These are phyloP conservation scores for Melipona beecheii DNA, from an alignment of 2,888 invertebrate species.

Conservation along the genomic window DNA sequence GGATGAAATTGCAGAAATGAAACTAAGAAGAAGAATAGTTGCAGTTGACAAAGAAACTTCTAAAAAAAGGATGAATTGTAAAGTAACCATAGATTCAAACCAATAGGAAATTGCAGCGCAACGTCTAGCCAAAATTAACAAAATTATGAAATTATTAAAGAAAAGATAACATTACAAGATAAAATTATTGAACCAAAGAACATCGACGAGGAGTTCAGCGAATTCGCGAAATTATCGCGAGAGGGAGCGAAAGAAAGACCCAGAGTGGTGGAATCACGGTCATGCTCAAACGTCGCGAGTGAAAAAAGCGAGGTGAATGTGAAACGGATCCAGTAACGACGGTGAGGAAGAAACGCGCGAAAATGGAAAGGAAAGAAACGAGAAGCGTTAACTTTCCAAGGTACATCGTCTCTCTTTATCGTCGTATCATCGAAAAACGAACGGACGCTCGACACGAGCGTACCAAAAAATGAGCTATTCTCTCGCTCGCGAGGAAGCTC, in stretches of 20 bases:
- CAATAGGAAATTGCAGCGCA: too few relatives aligned
- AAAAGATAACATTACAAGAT: too few relatives aligned
- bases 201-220: too few relatives aligned
- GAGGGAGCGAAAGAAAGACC: not conserved
- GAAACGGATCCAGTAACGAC: not conserved
- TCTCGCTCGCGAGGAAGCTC: not conserved
- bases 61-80: not conserved
- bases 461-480: slow-evolving; percentile 23
- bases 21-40: too few relatives aligned
- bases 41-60: too few relatives aligned
- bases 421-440: not conserved
- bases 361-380: not conserved
- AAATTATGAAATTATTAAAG: too few relatives aligned
- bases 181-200: too few relatives aligned
- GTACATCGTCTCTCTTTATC: not conserved
- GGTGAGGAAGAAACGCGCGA: not conserved
- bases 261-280: not conserved
- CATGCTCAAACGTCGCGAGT: not conserved
- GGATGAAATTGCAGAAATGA: too few relatives aligned
- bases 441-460: not conserved
- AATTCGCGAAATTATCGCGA: not conserved
- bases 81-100: not conserved
- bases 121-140: too few relatives aligned
- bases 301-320: not conserved
- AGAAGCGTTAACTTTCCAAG: not conserved